Evolutionary conservation across 1,140 invertebrate genomes (phyloP).

Genomic region (Caenorhabditis remanei): DNA sequence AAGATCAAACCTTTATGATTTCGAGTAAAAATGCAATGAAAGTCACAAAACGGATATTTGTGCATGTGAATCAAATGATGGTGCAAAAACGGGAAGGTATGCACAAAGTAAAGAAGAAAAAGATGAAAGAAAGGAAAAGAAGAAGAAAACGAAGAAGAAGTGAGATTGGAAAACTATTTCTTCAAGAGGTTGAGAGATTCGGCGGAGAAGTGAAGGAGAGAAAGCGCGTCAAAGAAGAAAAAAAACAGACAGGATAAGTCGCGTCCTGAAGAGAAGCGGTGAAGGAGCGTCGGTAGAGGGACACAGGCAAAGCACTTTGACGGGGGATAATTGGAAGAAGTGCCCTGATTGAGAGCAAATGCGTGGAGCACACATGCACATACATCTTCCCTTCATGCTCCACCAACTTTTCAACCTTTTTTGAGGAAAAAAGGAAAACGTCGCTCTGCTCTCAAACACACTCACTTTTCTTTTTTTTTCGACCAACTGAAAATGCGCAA

Average conservation of each 20-base stretch:
- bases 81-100: background rate
- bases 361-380: slow-evolving; percentile 25
- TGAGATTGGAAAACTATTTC: slow-evolving; percentile 51
- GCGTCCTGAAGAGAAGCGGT: background rate
- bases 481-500: slow-evolving; percentile 38
- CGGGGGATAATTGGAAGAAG: slow-evolving; percentile 55
- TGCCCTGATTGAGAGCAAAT: slow-evolving; percentile 54
- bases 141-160: background rate
- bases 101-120: background rate
- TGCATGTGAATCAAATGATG: background rate
- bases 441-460: slow-evolving; percentile 23
- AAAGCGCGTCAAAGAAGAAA: slow-evolving; percentile 31
- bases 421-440: slow-evolving; percentile 28
- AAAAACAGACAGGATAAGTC: slow-evolving; percentile 49
- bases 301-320: slow-evolving; percentile 6
- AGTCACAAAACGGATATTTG: too few species aligned
- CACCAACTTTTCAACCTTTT: slow-evolving; percentile 56
- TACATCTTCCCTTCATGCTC: slow-evolving; percentile 34
- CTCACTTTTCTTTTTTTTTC: slow-evolving; percentile 29
- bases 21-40: too few species aligned
- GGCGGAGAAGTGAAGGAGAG: background rate
- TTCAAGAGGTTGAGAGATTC: slow-evolving; percentile 47
- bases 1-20: too few species aligned
- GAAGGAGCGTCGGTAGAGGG: slow-evolving; percentile 2
- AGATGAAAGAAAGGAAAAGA: background rate